A percentile compares a stretch with the other conserved stretches of the same genome.
Evolutionary conservation across 2,113 vertebrate species (phyloP).

Genomic region (Casuarius casuarius): DNA sequence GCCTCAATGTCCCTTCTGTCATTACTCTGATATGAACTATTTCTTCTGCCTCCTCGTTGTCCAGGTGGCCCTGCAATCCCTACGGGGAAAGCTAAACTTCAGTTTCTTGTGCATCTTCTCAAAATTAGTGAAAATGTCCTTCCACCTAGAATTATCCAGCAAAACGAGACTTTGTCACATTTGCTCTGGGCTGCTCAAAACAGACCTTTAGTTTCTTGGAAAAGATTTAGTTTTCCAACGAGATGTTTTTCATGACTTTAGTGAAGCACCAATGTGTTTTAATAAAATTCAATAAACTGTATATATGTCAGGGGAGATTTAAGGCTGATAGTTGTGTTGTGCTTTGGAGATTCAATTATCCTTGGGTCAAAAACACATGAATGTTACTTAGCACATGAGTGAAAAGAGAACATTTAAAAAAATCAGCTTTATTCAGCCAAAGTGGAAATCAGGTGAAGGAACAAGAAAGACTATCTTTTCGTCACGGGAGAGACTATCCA

Average conservation of each 20-base stretch:
- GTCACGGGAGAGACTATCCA: background rate
- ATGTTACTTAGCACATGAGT: accelerated
- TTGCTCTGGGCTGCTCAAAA: background rate
- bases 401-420: background rate
- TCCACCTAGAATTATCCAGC: background rate
- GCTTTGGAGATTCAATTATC: slow-evolving; percentile 37
- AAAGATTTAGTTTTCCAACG: background rate
- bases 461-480: background rate
- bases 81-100: background rate
- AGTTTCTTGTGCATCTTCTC: background rate
- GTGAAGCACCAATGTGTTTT: background rate
- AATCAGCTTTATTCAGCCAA: background rate
- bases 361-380: background rate
- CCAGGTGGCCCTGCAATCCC: too few relatives aligned
- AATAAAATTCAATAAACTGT: background rate
- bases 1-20: background rate
- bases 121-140: background rate
- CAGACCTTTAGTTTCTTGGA: background rate
- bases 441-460: background rate
- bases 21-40: background rate
- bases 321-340: background rate
- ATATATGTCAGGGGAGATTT: slow-evolving; percentile 29
- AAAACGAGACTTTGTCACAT: background rate
- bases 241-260: background rate
- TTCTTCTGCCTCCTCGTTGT: background rate